phyloP scores from a whole-genome alignment of 2,797 vertebrate genomes.

The Pseudochromis fuscus region DNA sequence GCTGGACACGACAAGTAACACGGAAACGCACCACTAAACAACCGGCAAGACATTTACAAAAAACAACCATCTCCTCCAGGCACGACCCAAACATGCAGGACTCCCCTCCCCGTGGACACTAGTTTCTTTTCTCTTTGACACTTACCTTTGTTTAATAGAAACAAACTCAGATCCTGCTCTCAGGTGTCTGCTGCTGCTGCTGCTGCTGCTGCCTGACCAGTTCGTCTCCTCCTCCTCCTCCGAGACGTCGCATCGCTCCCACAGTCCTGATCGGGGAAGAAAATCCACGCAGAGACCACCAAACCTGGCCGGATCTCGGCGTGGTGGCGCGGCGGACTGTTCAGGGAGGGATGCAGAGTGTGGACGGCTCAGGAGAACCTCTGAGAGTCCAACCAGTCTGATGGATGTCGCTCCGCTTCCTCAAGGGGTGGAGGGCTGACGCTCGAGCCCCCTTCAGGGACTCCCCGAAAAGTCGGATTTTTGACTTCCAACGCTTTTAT shows the following conservation, averaged over 20 bases:
- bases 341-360: not conserved
- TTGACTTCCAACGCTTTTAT: not conserved
- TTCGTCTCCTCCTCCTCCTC: slow-evolving; percentile 72
- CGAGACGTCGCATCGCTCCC: slow-evolving; percentile 78
- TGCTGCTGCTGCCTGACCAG: slow-evolving; percentile 63
- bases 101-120: not conserved
- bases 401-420: slow-evolving; percentile 62
- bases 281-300: slow-evolving; percentile 36
- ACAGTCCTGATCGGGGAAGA: slow-evolving; percentile 41
- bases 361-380: not conserved
- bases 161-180: slow-evolving; percentile 67
- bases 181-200: slow-evolving; percentile 65
- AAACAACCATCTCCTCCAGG: not conserved
- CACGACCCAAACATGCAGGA: not conserved
- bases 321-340: not conserved
- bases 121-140: not conserved
- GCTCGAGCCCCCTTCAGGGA: slow-evolving; percentile 52
- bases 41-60: too few relatives aligned
- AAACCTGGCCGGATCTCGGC: slow-evolving; percentile 11
- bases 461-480: slow-evolving; percentile 32
- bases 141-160: slow-evolving; percentile 60
- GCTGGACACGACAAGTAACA: slow-evolving; percentile 45
- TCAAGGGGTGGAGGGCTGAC: slow-evolving; percentile 59
- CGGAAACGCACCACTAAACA: slow-evolving; percentile 41
- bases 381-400: slow-evolving; percentile 26